Base-by-base conservation (phyloP, 2,113 vertebrate species). In the Polypterus senegalus region DNA sequence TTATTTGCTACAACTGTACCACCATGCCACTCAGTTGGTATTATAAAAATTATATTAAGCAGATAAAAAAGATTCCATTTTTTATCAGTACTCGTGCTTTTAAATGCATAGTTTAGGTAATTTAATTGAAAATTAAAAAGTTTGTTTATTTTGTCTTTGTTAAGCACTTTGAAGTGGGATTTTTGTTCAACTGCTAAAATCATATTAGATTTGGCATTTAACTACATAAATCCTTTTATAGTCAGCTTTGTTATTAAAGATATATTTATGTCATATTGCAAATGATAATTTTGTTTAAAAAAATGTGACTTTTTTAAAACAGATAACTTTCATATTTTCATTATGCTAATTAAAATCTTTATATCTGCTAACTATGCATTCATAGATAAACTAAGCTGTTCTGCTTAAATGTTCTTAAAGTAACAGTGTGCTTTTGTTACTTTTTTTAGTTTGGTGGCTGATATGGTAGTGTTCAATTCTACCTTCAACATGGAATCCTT, bases 401-500 rank as follows among this genome's bases (percentile, higher is more conserved):
- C 3, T 55, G 27, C 9, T 55, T 55, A 55, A 55, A 5, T 55
- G 5, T 4, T 55, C 10, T 55, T 27, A 55, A 55, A 8, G 5
- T 55, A 55, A 11, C 54, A 8, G 54, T 10, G 54, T 55, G 9
- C 10, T 7, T 52, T 52, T 9, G 54, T 54, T 45, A 5, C 48
- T 59, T 48, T 76, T 79, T 75, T 48, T 67, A 98, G 96, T 76
- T 77, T 97, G 75, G 93, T 97, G 63, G 84, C 95, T 61, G 92
- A 99, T 65, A 71, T 79, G 49, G 88, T 90, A 66, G 81, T 88
- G 47, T 97, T 98, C 81, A 98, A 97, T 86, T 90, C 88, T 4
- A 57, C 74, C 60, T 90, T 92, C 84, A 97, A 98, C 81, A 94
- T 94, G 95, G 86, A 97, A 61, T 97, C 93, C 43, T 99, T 97